Conservation (phyloP, 2,797 vertebrate genomes). For the Sebastes iracundus region DNA sequence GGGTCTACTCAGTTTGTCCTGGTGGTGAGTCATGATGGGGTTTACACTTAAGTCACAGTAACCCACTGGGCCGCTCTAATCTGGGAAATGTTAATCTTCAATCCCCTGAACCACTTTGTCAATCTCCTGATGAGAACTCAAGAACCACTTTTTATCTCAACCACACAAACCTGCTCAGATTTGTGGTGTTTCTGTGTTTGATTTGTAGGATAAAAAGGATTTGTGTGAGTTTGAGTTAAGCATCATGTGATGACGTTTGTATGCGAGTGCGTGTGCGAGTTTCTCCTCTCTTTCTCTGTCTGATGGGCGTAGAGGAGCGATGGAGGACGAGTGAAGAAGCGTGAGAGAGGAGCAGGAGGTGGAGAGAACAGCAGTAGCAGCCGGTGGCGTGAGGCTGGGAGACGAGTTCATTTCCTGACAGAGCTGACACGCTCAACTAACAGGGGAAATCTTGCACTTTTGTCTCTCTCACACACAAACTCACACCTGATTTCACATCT, state of each 20-base stretch:
- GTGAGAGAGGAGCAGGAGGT: conserved; percentile 22
- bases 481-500: conserved; percentile 37
- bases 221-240: neutral
- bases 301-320: conserved; percentile 8
- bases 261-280: neutral
- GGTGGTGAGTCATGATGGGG: neutral
- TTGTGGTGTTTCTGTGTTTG: conserved; percentile 1
- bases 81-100: conserved; percentile 71
- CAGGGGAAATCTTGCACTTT: conserved; percentile 12
- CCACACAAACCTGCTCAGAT: neutral
- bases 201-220: conserved; percentile 5
- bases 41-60: conserved; percentile 27
- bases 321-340: neutral
- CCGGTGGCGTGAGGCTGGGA: conserved; percentile 39
- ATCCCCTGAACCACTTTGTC: conserved; percentile 51
- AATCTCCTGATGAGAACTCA: conserved; percentile 67
- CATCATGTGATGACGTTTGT: neutral
- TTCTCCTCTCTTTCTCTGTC: neutral
- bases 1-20: conserved; percentile 18
- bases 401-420: conserved; percentile 59
- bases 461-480: neutral
- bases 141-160: conserved; percentile 14
- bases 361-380: conserved; percentile 34
- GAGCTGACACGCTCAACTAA: conserved; percentile 37
- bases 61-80: conserved; percentile 52